Evolutionary conservation across 1,140 invertebrate genomes (phyloP), one percentile per base, ranked within the genome.

Genomic region (Brachionus angularis): DNA sequence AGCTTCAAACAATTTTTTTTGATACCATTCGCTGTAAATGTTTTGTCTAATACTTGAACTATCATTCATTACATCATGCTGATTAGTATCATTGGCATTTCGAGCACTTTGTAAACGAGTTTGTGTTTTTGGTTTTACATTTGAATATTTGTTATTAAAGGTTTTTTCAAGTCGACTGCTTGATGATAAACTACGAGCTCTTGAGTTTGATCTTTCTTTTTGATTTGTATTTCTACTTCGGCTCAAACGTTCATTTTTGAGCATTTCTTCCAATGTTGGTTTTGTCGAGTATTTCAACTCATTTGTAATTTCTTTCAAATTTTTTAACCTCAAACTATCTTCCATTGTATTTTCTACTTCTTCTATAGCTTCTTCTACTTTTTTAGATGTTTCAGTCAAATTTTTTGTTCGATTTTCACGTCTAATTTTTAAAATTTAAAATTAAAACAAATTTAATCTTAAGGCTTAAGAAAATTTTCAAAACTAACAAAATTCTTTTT

Each of bases 61-160:
- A 12, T 67, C 62, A 12, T 67, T 67, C 62, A 67, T 46, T 18
- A 33, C 29, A 18, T 67, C 62, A 34, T 67, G 42, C 25, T 47
- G 8, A 23, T 58, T 58, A 5, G 39, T 18, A 16, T 67, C 62
- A 21, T 18, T n/a, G 27, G 16, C 39, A 21, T 29, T 21, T 14
- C 62, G 62, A 29, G 62, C 62, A 50, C 62, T 67, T 16, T 46
- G 62, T 14, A 50, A 25, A 10, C 62, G 39, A 36, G 62, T 67
- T 50, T 67, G 62, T 25, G 47, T 67, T 67, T 46, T 67, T 23
- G 62, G 62, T 31, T 46, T 50, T 47, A 67, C 62, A 33, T 67
- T 67, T 10, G 62, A 12, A 47, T 67, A 67, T 33, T 50, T 46
- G 14, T 21, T 27, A 46, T 16, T 47, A 1, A 47, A 18, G 1